Base-by-base conservation (phyloP, 2,797 vertebrate genomes). In the Ataeniobius toweri region DNA sequence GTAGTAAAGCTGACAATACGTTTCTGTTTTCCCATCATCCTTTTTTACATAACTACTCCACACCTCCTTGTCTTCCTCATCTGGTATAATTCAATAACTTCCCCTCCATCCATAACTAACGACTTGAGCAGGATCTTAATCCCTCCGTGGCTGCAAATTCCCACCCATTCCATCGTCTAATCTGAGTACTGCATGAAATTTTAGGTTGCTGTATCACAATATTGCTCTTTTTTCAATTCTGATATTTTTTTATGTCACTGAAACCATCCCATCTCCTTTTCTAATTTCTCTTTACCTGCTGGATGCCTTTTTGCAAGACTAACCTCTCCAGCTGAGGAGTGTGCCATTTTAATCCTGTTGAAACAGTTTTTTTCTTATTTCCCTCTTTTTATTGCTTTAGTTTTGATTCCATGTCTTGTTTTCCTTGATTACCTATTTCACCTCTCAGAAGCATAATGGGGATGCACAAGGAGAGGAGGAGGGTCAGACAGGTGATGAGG, bases 401-500 rank as follows among this genome's bases (percentile, higher is more conserved):
- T 74, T 61, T n/a, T 12, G 8, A 68, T 78, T 59, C 70, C 6
- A 59, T 78, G 0, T 26, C 71, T 79, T 74, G 8, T 80, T 83
- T 82, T 75, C 46, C 69, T 79, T 84, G 70, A 85, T 83, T 75
- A 58, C 71, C 59, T 73, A 58, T 83, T 83, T 91, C 79, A 76
- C 89, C 75, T 88, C 76, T 86, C 78, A 87, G 84, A 89, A 92
- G 76, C 88, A 86, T 7, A 95, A 95, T 6, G 93, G 94, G 63
- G 74, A 89, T n/a, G 72, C 83, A 71, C 87, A 93, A 8, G 74
- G 13, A 36, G 91, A 92, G 20, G 89, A 89, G 61, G 89, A 88
- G 76, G 78, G 6, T 44, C 44, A 73, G 70, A 48, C 53, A 58
- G 77, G 24, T 68, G 78, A 76, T 41, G 81, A 86, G 78, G 89